Evolutionary conservation across 1,140 invertebrate genomes (phyloP).

Genomic region (Hormaphis cornu): DNA sequence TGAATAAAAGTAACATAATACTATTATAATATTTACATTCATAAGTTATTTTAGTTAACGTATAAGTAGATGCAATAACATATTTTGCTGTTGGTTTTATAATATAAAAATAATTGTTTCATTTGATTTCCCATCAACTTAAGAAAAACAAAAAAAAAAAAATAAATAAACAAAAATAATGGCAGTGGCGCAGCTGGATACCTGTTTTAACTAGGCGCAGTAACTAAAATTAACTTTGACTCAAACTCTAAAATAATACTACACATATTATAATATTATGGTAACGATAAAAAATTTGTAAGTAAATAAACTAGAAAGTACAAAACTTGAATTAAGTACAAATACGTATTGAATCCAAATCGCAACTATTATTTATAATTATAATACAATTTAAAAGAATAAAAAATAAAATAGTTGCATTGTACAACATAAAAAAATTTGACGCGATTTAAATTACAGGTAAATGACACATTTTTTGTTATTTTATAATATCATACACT

Average conservation of each 20-base stretch:
- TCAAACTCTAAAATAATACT: background rate
- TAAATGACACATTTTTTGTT: background rate
- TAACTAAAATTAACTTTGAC: background rate
- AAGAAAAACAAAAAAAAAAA: background rate
- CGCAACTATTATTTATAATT: background rate
- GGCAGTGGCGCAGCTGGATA: slow-evolving; percentile 31
- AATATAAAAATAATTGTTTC: background rate
- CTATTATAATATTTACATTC: too few species aligned
- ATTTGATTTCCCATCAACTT: background rate
- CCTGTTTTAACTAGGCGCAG: slow-evolving; percentile 17
- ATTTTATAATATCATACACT: too few species aligned
- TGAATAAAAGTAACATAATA: too few species aligned
- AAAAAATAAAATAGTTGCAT: background rate
- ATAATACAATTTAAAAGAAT: too few species aligned
- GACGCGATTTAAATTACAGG: background rate
- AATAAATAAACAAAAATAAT: too few species aligned
- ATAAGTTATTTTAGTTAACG: too few species aligned
- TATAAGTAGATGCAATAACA: too few species aligned
- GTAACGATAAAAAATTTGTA: background rate
- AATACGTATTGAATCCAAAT: background rate
- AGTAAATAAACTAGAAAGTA: background rate
- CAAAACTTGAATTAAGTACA: background rate
- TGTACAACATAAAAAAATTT: background rate
- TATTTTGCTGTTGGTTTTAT: background rate
- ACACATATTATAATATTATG: background rate